Evolutionary conservation across 2,888 invertebrate genomes (phyloP), one percentile per base, ranked within the genome.

Genomic region (Aphodius sticticus): DNA sequence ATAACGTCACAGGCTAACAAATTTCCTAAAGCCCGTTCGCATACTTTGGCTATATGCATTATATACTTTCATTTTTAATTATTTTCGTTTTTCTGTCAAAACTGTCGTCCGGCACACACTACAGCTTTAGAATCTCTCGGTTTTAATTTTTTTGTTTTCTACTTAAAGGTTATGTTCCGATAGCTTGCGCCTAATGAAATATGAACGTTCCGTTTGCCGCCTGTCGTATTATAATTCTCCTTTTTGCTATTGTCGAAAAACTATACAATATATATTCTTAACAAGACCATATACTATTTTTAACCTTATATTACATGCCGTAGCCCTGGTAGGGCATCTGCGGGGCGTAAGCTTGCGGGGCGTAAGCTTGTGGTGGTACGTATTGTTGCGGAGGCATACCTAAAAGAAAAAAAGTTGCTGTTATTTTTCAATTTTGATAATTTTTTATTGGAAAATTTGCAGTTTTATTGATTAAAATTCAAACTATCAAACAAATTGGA

Each of bases 291-390:
- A 53, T 53, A 53, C 53, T 53, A 53, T 53, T 53, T 53, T 53
- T 53, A 53, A 74, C 74, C n/a, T 37, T 83, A 79, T 85, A 85
- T 90, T 91, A 93, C 93, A 93, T 93, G 84, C 93, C 92, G 85
- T 93, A 93, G 81, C 92, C 92, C 86, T 93, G 93, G 86, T 93
- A 93, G 81, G 90, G 92, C 90, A 91, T 92, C 85, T 87, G 92
- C 86, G 87, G 92, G 88, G 85, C 91, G 88, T 86, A 92, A 87
- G 86, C 82, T 83, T 90, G 91, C 9, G 91, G 89, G 77, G 91
- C 90, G 84, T 92, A 92, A 38, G 91, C 92, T 78, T 92, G 92
- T 78, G 91, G 92, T 86, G 88, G 88, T 15, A 88, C 88, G 82
- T 88, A 89, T 53, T 86, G 87, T 81, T 87, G 88, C 16, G 87